Evolutionary conservation across 1,140 invertebrate species (phyloP), one percentile per base, ranked within the genome.

Genomic region (Parasteatoda tepidariorum): DNA sequence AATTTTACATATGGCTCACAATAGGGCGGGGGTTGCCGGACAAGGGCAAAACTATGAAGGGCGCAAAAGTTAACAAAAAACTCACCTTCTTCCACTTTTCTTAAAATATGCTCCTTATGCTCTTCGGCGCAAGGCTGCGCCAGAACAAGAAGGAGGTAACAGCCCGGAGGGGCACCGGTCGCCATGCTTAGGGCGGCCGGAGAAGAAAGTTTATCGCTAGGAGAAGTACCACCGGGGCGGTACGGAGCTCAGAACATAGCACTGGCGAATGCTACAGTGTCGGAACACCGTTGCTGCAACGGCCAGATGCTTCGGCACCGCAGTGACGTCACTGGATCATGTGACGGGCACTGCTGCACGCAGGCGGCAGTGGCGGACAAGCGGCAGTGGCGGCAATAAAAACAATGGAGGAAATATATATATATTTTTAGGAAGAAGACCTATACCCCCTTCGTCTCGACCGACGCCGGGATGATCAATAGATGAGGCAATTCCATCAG

Each of bases 91-190:
- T 94, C 92, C 86, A 98, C 92, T 89, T 94, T 94, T 89, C 94
- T 93, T 86, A 97, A 91, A 84, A 97, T 97, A 88, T 95, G 93
- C 89, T 96, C 94, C 92, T 96, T 96, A 90, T 98, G 96, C 90
- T 96, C 94, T 88, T 93, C 92, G 78, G 93, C 94, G 88, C 96
- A 93, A 73, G 96, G 96, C 89, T 97, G 96, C 83, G 95, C 95
- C 88, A 98, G 92, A 84, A 98, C 93, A 88, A 97, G 94, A 86
- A 98, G 93, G 83, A 98, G 91, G 89, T 97, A 97, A 89, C 94
- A 95, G 86, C 96, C 96, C 84, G 95, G 81, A 28, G 41, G 81
- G 62, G 81, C 70, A 24, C 48, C 31, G 57, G 54, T 55, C 68
- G 57, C 79, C 81, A 74, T 74, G 57, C 31, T 70, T n/a, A 31